Conservation (phyloP, 1,140 invertebrate species). For the Lethrus apterus region DNA sequence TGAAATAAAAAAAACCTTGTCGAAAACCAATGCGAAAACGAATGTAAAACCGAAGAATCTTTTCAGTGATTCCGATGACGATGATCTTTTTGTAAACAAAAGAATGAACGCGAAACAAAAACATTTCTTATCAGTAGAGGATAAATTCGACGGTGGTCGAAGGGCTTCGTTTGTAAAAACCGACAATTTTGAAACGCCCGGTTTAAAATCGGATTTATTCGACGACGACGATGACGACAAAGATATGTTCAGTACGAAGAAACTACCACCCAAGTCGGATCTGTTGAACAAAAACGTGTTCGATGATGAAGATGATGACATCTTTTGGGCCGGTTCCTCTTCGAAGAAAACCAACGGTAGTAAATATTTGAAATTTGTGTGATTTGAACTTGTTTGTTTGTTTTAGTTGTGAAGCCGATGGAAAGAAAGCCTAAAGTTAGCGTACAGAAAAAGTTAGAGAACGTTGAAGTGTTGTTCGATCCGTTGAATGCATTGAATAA, state of each 20-base stretch:
- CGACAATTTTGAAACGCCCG: not conserved
- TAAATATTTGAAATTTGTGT: not conserved
- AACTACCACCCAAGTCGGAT: conserved; percentile 13
- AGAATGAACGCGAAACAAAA: no score
- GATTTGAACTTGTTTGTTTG: no score
- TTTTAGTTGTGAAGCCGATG: not conserved
- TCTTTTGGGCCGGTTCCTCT: no score
- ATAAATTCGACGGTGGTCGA: no score
- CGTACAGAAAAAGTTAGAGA: not conserved
- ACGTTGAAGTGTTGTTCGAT: not conserved
- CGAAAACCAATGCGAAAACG: not conserved
- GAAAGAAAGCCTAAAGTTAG: not conserved
- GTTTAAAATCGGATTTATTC: conserved; percentile 8
- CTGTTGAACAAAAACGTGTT: conserved; percentile 20
- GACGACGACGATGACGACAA: conserved; percentile 17
- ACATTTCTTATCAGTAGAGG: not conserved
- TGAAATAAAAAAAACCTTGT: not conserved
- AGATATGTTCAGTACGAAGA: conserved; percentile 18
- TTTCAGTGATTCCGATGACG: no score
- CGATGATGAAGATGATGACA: conserved; percentile 19
- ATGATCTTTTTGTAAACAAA: no score
- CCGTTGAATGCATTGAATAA: not conserved
- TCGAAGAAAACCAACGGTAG: no score
- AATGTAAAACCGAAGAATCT: not conserved
- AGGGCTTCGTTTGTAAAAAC: conserved; percentile 1